Conservation (phyloP, 2,113 vertebrate genomes). For the Willisornis vidua region DNA sequence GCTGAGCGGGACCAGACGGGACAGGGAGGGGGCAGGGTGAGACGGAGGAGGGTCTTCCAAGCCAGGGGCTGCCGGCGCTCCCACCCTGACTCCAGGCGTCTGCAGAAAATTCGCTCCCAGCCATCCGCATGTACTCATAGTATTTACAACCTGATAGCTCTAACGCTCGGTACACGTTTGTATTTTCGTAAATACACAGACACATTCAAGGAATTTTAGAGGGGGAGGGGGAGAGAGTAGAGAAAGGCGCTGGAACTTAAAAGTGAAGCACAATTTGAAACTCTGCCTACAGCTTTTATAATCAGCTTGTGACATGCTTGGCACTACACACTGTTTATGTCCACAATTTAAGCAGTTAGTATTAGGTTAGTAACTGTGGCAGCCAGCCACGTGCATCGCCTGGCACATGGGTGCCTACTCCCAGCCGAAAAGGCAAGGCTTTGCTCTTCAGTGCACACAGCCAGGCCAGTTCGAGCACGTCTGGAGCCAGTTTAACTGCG, state of each 20-base stretch:
- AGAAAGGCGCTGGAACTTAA: not conserved
- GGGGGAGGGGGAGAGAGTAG: not conserved
- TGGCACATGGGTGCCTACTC: conserved; percentile 29
- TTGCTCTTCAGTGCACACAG: rapidly evolving
- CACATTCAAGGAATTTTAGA: not conserved
- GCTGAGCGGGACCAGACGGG: not conserved
- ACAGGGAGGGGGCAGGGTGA: no score
- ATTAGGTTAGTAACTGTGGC: conserved; percentile 2
- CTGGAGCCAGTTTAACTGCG: conserved; percentile 15
- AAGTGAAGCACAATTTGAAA: conserved; percentile 35
- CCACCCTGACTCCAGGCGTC: not conserved
- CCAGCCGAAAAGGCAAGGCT: not conserved
- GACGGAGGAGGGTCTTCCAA: rapidly evolving
- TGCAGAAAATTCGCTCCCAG: not conserved
- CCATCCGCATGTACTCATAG: not conserved
- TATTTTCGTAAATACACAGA: not conserved
- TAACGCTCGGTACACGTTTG: not conserved
- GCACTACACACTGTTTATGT: conserved; percentile 38
- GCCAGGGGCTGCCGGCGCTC: not conserved
- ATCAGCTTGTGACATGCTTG: conserved; percentile 51
- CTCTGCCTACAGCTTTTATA: conserved; percentile 22
- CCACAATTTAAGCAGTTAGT: conserved; percentile 44
- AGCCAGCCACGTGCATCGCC: conserved; percentile 20
- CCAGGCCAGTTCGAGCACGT: not conserved
- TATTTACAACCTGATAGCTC: not conserved